phyloP scores from a whole-genome alignment of 2,113 vertebrate species.

The Heterochromis multidens region DNA sequence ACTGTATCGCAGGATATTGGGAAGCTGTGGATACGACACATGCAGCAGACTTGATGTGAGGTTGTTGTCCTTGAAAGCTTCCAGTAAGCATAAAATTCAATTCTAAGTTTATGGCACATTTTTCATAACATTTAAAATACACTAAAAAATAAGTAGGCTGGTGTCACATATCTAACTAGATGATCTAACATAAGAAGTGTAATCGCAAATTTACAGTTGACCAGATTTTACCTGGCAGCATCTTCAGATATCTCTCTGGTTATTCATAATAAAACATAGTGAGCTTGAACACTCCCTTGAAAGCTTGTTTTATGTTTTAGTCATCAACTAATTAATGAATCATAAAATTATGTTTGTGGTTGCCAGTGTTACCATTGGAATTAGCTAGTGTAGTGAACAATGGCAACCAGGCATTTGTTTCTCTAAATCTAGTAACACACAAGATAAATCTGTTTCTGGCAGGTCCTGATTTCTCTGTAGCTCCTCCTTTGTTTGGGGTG shows the following conservation, averaged over 20 bases:
- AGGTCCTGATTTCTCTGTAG: too few relatives aligned
- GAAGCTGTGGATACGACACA: not conserved
- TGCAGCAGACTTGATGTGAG: not conserved
- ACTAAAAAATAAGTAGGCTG: not conserved
- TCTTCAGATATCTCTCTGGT: not conserved
- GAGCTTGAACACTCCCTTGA: not conserved
- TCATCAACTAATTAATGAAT: not conserved
- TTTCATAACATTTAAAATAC: not conserved
- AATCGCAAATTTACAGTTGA: not conserved
- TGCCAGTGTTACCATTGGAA: not conserved
- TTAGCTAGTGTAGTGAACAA: not conserved
- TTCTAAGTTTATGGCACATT: not conserved
- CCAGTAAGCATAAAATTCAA: not conserved
- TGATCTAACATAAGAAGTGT: not conserved
- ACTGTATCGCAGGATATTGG: not conserved
- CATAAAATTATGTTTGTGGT: not conserved
- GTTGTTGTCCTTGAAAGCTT: too few relatives aligned
- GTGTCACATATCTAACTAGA: not conserved
- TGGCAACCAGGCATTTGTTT: not conserved
- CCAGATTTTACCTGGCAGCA: not conserved
- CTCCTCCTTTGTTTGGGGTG: too few relatives aligned
- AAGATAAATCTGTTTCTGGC: not conserved
- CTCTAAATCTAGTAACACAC: not conserved
- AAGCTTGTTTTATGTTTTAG: not conserved
- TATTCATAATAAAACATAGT: not conserved